These are phyloP conservation scores for Bradypodion ventrale DNA, from an alignment of 2,797 vertebrate genomes.

Conservation along the genomic window DNA sequence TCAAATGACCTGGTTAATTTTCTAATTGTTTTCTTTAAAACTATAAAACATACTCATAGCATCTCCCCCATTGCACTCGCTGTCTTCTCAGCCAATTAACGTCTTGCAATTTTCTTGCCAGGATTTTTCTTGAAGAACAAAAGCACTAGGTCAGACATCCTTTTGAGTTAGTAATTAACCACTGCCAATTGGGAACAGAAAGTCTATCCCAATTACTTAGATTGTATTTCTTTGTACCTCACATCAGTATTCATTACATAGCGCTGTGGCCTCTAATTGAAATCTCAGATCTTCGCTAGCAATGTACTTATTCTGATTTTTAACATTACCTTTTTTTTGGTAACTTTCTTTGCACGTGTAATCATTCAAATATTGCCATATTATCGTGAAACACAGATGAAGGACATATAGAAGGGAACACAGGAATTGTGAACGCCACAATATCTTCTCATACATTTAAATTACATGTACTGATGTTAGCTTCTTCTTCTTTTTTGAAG, in stretches of 20 bases:
- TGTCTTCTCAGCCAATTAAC: conserved; percentile 22
- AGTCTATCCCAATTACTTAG: accelerated
- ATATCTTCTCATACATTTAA: conserved; percentile 29
- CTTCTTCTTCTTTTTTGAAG: not conserved
- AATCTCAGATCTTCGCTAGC: conserved; percentile 10
- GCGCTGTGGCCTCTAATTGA: not conserved
- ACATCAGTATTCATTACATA: not conserved
- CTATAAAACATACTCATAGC: not conserved
- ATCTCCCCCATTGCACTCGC: not conserved
- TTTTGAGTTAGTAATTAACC: not conserved
- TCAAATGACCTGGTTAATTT: not conserved
- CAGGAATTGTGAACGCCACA: not conserved
- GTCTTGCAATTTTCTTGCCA: conserved; percentile 27
- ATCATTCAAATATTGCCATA: not conserved
- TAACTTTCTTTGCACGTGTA: not conserved
- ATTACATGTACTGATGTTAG: conserved; percentile 51
- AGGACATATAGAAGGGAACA: conserved; percentile 1
- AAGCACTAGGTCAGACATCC: not conserved
- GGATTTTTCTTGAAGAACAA: not conserved
- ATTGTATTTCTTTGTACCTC: not conserved
- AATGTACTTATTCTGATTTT: not conserved
- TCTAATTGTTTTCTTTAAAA: not conserved
- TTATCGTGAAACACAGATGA: conserved; percentile 28
- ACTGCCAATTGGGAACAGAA: not conserved
- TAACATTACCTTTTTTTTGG: not conserved